Base-by-base conservation (phyloP, 2,113 vertebrate genomes). In the Glaucidium brasilianum region DNA sequence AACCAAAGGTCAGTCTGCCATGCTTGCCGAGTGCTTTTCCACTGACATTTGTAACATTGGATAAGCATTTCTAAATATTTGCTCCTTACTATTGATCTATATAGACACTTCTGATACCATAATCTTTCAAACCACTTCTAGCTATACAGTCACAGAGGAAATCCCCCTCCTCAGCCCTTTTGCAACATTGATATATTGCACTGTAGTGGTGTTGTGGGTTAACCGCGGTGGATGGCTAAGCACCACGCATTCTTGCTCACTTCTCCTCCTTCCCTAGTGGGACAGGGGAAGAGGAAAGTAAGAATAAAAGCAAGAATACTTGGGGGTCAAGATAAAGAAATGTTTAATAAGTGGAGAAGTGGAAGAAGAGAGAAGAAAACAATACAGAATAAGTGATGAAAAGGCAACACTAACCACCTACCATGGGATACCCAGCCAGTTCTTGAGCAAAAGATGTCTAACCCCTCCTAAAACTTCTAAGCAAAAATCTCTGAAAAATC, bases 381-480 rank as follows among this genome's bases (percentile, higher is more conserved):
- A 20, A 69, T 75, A 18, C 9, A 58, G 56, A 82, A 43, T 4
- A 67, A 79, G 11, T 10, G 15, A 59, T 59, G n/a, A 19, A 41
- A 85, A 86, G 25, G 10, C n/a, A 93, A 17, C 3, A 8, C 8
- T 71, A 47, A 27, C 8, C 29, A 45, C 2, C 15, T 67, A 13
- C 47, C 21, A 19, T 15, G 11, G 35, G 25, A 30, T 60, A 55
- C 15, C 21, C 23, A 75, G 8, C 2, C 7, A 43, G 41, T 26
- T 83, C 47, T 22, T 53, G 12, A 71, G 45, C 2, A 78, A 78
- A 78, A 47, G 17, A 37, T 16, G 34, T 1, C 9, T 64, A 47
- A 74, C 2, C 4, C 8, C 2, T 15, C 10, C 15, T 15, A 45
- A 64, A 25, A 0, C 2, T 1, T 86, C 25, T 63, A 43, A 45